Base-by-base conservation (phyloP, 2,888 invertebrate species). In the Oxyscelio sp. region DNA sequence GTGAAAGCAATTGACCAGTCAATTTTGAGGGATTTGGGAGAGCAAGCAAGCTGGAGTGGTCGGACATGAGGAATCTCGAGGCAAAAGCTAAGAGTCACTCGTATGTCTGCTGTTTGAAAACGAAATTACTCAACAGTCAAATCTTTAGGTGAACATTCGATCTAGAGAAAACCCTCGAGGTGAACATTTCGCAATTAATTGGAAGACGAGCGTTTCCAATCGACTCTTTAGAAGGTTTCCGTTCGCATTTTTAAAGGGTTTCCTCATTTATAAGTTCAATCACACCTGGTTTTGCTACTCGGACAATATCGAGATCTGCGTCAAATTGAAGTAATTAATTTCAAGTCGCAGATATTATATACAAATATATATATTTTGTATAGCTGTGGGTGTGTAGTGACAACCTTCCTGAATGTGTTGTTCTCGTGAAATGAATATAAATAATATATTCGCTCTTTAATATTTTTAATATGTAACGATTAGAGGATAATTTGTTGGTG, bases 211-310 rank as follows among this genome's bases (percentile, higher is more conserved):
- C 56, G 43, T 45, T 40, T 45, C 48, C 24, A 59, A 43, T 31
- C 8, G 15, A 11, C 6, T 43, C 43, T 43, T 66, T 80, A 24
- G 17, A 75, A 11, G 65, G 68, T 66, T 74, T 74, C 65, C 19
- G 48, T 15, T 66, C 19, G 27, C 17, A 48, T 19, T 75, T 65
- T 24, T 40, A 38, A 74, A 82, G 56, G 82, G 75, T 70, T 82
- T 82, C 73, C 27, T 22, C 21, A 34, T 48, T 50, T 43, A 59
- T 15, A 52, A 63, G n/a, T 65, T 54, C 54, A 58, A 56, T 38
- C 31, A 19, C 8, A 45, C 17, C 21, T 56, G 34, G 34, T 63
- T 27, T 34, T 70, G 63, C 63, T 27, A 48, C 27, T 52, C 56
- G 48, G 52, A 65, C 68, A 50, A 40, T 17, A 17, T n/a, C 4